A percentile compares a stretch with the other conserved stretches of the same genome.
These are phyloP conservation scores for Apamea anceps DNA, from an alignment of 2,888 invertebrate species.

Conservation along the genomic window DNA sequence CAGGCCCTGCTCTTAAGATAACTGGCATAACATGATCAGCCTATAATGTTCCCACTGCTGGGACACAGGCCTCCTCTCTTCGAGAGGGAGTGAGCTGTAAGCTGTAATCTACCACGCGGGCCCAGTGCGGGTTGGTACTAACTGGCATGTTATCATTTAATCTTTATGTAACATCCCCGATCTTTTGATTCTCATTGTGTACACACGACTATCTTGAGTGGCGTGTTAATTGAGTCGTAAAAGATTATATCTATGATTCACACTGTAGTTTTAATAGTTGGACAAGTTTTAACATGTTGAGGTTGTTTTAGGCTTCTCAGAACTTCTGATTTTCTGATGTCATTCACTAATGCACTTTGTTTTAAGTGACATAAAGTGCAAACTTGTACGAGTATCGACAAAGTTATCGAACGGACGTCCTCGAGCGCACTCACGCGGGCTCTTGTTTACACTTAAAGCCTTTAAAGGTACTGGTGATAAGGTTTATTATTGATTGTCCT, in stretches of 20 bases:
- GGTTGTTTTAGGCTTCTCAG: background rate
- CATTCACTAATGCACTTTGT: background rate
- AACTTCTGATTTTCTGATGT: background rate
- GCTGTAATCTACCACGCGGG: background rate
- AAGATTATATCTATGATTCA: constrained; percentile 40
- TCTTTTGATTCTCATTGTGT: constrained; percentile 23
- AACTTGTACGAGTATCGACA: background rate
- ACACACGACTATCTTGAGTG: constrained; percentile 25
- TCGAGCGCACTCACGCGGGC: background rate
- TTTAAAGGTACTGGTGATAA: background rate
- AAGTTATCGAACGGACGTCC: background rate
- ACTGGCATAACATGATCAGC: background rate
- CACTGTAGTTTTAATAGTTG: background rate
- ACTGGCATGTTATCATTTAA: constrained; percentile 8
- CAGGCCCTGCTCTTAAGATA: constrained; percentile 8
- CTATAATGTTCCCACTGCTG: too few species aligned
- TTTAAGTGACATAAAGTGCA: background rate
- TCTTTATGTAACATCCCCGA: constrained; percentile 12
- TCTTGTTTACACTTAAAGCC: background rate
- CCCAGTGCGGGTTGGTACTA: background rate
- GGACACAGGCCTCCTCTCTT: background rate
- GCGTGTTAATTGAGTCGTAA: constrained; percentile 23
- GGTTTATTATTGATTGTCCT: background rate
- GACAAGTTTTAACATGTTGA: constrained; percentile 39
- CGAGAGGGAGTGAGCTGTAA: background rate